These are phyloP conservation scores for Portunus trituberculatus DNA, from an alignment of 1,140 invertebrate genomes.

Conservation along the genomic window DNA sequence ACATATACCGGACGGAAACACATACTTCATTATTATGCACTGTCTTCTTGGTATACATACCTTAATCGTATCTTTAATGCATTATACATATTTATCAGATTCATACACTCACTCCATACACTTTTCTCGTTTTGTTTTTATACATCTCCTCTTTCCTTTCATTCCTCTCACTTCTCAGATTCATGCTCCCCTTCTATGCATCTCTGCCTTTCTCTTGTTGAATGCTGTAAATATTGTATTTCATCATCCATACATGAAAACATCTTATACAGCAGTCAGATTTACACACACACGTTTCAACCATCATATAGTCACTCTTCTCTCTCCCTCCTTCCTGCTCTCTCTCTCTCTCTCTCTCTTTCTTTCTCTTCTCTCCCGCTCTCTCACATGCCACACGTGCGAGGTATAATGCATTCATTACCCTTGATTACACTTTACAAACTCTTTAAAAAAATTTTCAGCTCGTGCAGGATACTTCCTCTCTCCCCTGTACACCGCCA, in stretches of 20 bases:
- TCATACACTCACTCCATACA: no score
- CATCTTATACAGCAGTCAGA: not conserved
- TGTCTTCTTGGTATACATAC: no score
- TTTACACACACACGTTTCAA: not conserved
- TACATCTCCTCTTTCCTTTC: no score
- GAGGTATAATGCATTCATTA: slow-evolving; percentile 22
- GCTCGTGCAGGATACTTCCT: no score
- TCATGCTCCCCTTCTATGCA: not conserved
- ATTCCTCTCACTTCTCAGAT: not conserved
- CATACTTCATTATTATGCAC: no score
- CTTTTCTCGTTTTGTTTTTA: no score
- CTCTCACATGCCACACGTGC: not conserved
- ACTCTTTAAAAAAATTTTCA: no score
- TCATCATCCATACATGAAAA: not conserved
- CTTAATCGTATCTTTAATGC: no score
- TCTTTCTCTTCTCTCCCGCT: not conserved
- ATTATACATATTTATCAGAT: no score
- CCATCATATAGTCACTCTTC: not conserved
- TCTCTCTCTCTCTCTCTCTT: not conserved
- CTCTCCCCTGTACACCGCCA: no score
- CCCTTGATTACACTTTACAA: not conserved
- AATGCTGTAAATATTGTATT: no score
- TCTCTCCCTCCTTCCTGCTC: not conserved
- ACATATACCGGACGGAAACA: no score
- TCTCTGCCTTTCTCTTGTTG: not conserved